A percentile compares a stretch with the other conserved stretches of the same genome.
phyloP scores from a whole-genome alignment of 1,140 invertebrate species.

The Galleria mellonella region DNA sequence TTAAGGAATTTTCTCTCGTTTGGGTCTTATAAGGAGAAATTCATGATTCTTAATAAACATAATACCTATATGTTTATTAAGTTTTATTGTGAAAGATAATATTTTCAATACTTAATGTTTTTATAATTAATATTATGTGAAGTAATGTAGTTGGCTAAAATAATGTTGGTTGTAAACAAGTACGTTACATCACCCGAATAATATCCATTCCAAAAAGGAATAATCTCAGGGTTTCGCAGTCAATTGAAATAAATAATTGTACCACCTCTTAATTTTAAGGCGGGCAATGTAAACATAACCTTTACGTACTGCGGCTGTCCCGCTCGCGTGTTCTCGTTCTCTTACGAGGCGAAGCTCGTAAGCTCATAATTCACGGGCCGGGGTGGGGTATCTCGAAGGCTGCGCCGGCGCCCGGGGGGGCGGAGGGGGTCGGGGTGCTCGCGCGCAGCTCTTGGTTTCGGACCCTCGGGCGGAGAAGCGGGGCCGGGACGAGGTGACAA shows the following conservation, averaged over 20 bases:
- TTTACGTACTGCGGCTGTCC: conserved; percentile 18
- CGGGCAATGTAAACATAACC: conserved; percentile 28
- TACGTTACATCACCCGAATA: too few relatives aligned
- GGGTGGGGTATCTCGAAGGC: conserved; percentile 52
- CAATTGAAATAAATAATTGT: background rate
- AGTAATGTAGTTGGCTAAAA: too few relatives aligned
- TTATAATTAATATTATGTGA: too few relatives aligned
- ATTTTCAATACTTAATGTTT: too few relatives aligned
- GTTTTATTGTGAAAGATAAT: too few relatives aligned
- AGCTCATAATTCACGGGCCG: conserved; percentile 56
- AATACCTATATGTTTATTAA: too few relatives aligned
- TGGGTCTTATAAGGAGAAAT: too few relatives aligned
- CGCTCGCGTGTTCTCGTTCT: conserved; percentile 24
- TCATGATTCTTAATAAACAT: too few relatives aligned
- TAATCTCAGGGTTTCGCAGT: too few relatives aligned
- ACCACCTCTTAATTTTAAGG: conserved; percentile 9
- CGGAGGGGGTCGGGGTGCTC: conserved; percentile 24
- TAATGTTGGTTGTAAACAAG: too few relatives aligned
- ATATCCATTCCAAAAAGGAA: background rate
- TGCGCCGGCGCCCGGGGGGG: conserved; percentile 24
- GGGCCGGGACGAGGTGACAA: conserved; percentile 62
- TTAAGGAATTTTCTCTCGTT: too few relatives aligned
- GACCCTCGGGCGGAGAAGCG: conserved; percentile 29
- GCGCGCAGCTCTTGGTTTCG: conserved; percentile 19
- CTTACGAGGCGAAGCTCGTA: conserved; percentile 28